Conservation (phyloP, 1,140 invertebrate species). For the Zaprionus africanus region DNA sequence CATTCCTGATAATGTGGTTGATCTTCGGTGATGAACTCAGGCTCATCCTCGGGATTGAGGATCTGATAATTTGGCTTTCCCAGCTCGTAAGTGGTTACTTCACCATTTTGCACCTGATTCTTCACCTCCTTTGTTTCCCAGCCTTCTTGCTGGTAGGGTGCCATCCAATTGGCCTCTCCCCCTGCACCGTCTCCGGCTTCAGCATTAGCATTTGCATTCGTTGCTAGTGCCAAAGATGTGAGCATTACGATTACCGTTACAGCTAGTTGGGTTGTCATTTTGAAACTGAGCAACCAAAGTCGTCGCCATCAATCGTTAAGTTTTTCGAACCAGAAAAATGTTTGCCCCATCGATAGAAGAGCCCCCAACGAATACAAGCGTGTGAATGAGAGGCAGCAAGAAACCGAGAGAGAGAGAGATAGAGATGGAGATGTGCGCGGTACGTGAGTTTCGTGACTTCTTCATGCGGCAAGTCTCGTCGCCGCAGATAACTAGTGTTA, state of each 20-base stretch:
- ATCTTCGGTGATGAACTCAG: conserved; percentile 74
- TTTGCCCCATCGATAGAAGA: conserved; percentile 57
- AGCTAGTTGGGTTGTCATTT: conserved; percentile 60
- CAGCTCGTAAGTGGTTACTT: conserved; percentile 73
- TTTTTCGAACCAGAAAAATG: conserved; percentile 26
- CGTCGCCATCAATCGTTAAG: conserved; percentile 42
- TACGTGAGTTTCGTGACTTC: conserved; percentile 74
- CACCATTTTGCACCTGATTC: conserved; percentile 70
- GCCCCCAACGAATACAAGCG: conserved; percentile 20
- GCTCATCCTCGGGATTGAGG: conserved; percentile 70
- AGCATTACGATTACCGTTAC: conserved; percentile 40
- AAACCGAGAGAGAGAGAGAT: conserved; percentile 54
- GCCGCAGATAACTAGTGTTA: conserved; percentile 58
- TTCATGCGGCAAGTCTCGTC: conserved; percentile 56
- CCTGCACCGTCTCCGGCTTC: neutral
- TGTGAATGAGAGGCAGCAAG: conserved; percentile 12
- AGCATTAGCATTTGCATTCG: conserved; percentile 15
- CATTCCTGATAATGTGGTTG: conserved; percentile 71
- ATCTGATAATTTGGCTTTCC: conserved; percentile 75
- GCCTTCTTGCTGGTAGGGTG: conserved; percentile 50
- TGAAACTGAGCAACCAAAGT: conserved; percentile 58
- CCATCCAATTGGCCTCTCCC: conserved; percentile 45
- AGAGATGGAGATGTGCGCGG: neutral
- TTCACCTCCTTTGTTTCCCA: conserved; percentile 53
- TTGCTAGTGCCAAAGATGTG: conserved; percentile 10